Base-by-base conservation (phyloP, 53 echinoderm and acorn worm species). In the Paelopatides confundens region DNA sequence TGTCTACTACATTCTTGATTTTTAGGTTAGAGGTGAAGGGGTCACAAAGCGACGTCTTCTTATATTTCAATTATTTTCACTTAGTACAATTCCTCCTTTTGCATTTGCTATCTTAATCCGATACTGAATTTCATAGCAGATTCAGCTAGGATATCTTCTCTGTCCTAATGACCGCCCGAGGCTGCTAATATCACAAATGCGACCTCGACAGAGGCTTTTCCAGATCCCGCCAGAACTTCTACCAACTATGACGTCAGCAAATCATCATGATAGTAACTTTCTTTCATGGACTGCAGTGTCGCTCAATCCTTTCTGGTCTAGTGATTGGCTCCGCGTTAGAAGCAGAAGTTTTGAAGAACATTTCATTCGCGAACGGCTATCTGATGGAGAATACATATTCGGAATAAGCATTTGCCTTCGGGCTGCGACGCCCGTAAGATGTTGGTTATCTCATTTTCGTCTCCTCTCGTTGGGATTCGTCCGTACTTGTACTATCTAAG, bases 111-210 rank as follows among this genome's bases (percentile, higher is more conserved):
- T 54, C 58, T 23, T 54, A 54, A 54, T 17, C 58, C 58, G 17
- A 54, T 54, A 54, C 18, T 18, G 5, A 17, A 21, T 54, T 54
- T 54, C 58, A 54, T 54, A 15, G 17, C 58, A n/a, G 58, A 54
- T 54, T 43, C 8, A 43, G 43, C 9, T 43, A 43, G 43, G 43
- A 43, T 43, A 17, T 23, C 58, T 39, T 40, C 13, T 39, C 35
- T 46, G 74, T 21, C 74, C 74, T 74, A 74, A 74, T 74, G 74
- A 74, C 46, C 47, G 74, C 74, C 27, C 43, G 39, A 46, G 74
- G 74, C 74, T 24, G 40, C n/a, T 74, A 74, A 74, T 74, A 74
- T 74, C 7, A 74, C 46, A 46, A 74, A 39, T 46, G 40, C 46
- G 74, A 74, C 74, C 74, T 46, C 39, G 46, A 74, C 26, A 39